Evolutionary conservation across 2,113 vertebrate species (phyloP).

Genomic region (Eurypyga helias): DNA sequence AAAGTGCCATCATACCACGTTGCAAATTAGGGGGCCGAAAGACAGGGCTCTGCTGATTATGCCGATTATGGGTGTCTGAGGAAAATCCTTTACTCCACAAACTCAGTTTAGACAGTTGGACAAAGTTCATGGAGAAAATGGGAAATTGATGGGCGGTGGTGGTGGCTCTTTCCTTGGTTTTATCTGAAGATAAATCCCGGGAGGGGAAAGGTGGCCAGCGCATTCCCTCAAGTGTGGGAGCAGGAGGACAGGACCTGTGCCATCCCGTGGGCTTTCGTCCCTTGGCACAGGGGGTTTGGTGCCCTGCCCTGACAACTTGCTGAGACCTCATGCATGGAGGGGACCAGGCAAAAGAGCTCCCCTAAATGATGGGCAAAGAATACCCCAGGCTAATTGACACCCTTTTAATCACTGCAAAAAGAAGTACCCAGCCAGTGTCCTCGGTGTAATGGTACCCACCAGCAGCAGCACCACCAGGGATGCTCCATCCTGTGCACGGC

Average conservation of each 20-base stretch:
- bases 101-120: not conserved
- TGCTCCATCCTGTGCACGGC: not conserved
- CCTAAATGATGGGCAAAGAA: not conserved
- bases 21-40: slow-evolving; percentile 56
- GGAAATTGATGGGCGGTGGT: not conserved
- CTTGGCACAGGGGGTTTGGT: not conserved
- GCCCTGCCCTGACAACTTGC: not conserved
- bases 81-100: slow-evolving; percentile 20
- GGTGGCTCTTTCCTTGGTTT: not conserved
- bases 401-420: not conserved
- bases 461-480: not conserved
- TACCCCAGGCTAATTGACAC: not conserved
- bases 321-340: not conserved
- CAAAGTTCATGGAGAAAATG: not conserved
- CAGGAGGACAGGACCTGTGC: not conserved
- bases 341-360: not conserved
- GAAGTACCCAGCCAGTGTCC: accelerated
- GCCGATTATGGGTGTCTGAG: not conserved
- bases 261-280: accelerated
- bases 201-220: too few species aligned
- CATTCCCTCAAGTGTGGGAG: accelerated
- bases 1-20: slow-evolving; percentile 50
- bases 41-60: not conserved
- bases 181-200: not conserved
- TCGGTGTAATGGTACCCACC: not conserved